Percentiles rank a stretch among this genome's conserved stretches.
phyloP scores from a whole-genome alignment of 2,113 vertebrate species.

The Hassar affinis region DNA sequence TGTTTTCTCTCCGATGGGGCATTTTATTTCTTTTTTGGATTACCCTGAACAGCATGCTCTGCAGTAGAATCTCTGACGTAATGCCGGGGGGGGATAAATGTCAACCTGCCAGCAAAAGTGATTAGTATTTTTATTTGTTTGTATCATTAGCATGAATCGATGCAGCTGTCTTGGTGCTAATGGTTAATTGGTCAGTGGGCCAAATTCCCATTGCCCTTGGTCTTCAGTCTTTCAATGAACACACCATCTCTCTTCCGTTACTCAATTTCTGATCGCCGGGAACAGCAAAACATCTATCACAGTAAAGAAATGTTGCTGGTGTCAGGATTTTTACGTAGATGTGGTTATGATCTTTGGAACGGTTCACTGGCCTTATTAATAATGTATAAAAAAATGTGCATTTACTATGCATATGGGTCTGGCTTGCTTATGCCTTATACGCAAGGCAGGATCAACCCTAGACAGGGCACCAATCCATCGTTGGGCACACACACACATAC shows the following conservation, averaged over 20 bases:
- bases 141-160: not conserved
- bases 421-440: too few species aligned
- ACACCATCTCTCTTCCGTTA: not conserved
- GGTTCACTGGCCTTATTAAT: not conserved
- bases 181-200: not conserved
- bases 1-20: slow-evolving; percentile 34
- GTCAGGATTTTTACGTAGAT: not conserved
- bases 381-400: not conserved
- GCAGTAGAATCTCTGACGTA: not conserved
- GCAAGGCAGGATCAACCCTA: too few species aligned
- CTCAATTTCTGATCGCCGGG: not conserved
- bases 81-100: not conserved
- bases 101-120: not conserved
- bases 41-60: slow-evolving; percentile 2
- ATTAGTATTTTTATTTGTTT: not conserved
- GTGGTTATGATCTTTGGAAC: not conserved
- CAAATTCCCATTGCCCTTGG: not conserved
- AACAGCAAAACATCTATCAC: not conserved
- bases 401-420: not conserved
- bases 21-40: slow-evolving; percentile 6
- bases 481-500: too few species aligned
- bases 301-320: not conserved
- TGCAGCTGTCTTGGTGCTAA: not conserved
- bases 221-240: not conserved
- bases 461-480: too few species aligned